Conservation (phyloP, 2,888 invertebrate genomes). For the Orchestes rusci region DNA sequence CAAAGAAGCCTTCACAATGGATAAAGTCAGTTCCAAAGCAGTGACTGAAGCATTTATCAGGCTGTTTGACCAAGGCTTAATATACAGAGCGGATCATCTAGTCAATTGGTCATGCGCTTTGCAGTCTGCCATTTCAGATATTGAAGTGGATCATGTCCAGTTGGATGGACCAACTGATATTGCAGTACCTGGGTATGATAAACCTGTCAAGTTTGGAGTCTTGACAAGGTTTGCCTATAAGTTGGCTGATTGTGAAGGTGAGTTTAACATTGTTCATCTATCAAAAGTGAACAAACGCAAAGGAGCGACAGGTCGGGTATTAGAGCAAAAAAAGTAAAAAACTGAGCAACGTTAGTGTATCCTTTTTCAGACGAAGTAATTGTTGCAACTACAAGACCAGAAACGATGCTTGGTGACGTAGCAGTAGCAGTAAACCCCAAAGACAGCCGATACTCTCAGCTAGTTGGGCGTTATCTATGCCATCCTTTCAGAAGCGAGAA, state of each 20-base stretch:
- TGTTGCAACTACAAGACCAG: constrained; percentile 95
- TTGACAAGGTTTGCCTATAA: constrained; percentile 89
- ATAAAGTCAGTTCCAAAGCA: constrained; percentile 75
- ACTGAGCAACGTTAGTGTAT: too few relatives aligned
- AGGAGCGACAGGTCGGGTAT: too few relatives aligned
- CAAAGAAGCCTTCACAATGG: constrained; percentile 94
- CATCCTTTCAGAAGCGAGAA: constrained; percentile 85
- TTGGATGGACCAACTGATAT: constrained; percentile 78
- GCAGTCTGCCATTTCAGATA: constrained; percentile 97
- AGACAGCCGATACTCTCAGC: constrained; percentile 64
- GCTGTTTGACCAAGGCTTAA: constrained; percentile 33
- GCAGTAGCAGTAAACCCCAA: constrained; percentile 97
- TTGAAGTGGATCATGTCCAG: constrained; percentile 95
- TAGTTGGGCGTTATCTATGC: constrained; percentile 72
- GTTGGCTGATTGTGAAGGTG: constrained; percentile 50
- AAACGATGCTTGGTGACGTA: constrained; percentile 97
- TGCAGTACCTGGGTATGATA: constrained; percentile 84
- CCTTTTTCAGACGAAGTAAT: constrained; percentile 63
- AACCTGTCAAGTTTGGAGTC: constrained; percentile 84
- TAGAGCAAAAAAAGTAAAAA: too few relatives aligned
- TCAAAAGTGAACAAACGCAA: too few relatives aligned
- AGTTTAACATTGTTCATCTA: too few relatives aligned
- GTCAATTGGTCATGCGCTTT: constrained; percentile 99
- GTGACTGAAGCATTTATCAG: constrained; percentile 90
- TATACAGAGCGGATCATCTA: constrained; percentile 82